These are phyloP conservation scores for Lordiphosa andalusiaca DNA, from an alignment of 2,888 invertebrate genomes.

Conservation along the genomic window DNA sequence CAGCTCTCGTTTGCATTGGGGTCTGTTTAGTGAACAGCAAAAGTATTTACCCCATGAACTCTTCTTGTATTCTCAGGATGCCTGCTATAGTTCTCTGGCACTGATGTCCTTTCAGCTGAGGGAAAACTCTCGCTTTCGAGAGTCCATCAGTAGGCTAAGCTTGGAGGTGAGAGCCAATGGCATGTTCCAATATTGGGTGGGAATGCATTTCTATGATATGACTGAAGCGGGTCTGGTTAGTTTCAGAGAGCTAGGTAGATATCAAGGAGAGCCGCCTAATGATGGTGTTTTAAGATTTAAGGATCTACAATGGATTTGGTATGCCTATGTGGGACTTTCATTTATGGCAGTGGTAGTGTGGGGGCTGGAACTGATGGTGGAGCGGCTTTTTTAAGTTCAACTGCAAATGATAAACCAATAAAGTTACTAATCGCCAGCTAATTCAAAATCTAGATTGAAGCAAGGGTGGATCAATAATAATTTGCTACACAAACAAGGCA, in stretches of 20 bases:
- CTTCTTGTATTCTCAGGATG: constrained; percentile 53
- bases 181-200: constrained; percentile 48
- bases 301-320: constrained; percentile 56
- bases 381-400: background rate
- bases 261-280: background rate
- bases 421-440: too few relatives aligned
- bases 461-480: too few relatives aligned
- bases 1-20: constrained; percentile 50
- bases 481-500: constrained; percentile 6
- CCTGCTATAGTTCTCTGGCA: constrained; percentile 35
- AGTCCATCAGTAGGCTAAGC: constrained; percentile 44
- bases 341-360: constrained; percentile 24
- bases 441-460: too few relatives aligned
- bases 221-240: constrained; percentile 44
- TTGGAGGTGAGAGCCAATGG: constrained; percentile 47
- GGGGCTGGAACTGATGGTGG: constrained; percentile 31
- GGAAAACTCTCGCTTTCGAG: constrained; percentile 40
- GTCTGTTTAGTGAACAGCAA: constrained; percentile 47
- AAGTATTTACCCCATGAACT: constrained; percentile 48
- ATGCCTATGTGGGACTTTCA: constrained; percentile 32
- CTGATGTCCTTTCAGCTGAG: constrained; percentile 45
- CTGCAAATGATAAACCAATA: too few relatives aligned
- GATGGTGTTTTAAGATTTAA: constrained; percentile 31
- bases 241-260: constrained; percentile 41
- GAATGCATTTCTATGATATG: constrained; percentile 62